Evolutionary conservation across 2,113 vertebrate genomes (phyloP), one percentile per base, ranked within the genome.

Genomic region (Colinus virginianus): DNA sequence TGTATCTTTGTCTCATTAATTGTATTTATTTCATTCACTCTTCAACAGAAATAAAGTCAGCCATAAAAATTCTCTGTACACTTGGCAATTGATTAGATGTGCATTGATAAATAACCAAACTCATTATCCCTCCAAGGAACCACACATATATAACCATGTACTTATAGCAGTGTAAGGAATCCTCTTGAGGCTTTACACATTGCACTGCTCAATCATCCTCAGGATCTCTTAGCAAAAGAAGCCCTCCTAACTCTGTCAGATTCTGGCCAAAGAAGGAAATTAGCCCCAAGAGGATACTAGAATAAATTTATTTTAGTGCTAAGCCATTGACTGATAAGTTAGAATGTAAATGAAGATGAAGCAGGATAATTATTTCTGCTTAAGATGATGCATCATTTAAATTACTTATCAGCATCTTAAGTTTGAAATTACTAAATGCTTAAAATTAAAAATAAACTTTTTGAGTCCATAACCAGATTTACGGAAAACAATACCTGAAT

Each of bases 301-400:
- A 26, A 69, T 14, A 34, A 78, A 87, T 71, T 78, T 88, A 34
- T 16, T 84, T 67, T 48, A 26, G 13, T 59, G 63, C 19, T 92
- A 86, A 86, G 45, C 20, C 63, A 66, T 64, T 87, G 84, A 74
- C 28, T 4, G 12, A 70, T 66, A 2, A 2, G 20, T 38, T 84
- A 56, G 62, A 84, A 83, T 42, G 7, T 58, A 92, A 92, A 87
- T 70, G 49, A 91, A 91, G 76, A 90, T 70, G 15, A 93, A 96
- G 23, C 9, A 87, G 45, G 90, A 88, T 59, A 87, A 93, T 87
- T 89, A 78, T 76, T 92, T 69, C 63, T 94, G 38, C 59, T 84
- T 90, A 90, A 90, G 28, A 74, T 9, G 17, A 75, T 81, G 28
- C 26, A 76, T 86, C 51, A 76, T 86, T 96, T 90, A 94, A 84